These are phyloP conservation scores for Megalops atlanticus DNA, from an alignment of 2,113 vertebrate species.

Conservation along the genomic window DNA sequence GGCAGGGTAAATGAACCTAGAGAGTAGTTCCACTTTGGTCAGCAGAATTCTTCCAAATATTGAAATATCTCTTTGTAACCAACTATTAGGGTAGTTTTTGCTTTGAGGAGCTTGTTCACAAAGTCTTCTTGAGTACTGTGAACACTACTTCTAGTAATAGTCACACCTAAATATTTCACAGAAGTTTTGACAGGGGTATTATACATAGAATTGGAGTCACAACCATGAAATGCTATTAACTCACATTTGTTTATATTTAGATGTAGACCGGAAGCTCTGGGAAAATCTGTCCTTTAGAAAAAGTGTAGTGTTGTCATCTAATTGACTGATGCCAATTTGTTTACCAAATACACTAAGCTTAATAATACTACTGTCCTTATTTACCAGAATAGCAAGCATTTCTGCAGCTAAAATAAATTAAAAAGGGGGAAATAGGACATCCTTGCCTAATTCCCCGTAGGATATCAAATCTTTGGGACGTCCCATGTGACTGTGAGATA, in stretches of 20 bases:
- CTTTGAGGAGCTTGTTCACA: neutral
- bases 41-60: neutral
- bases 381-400: too few relatives aligned
- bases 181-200: neutral
- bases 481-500: too few relatives aligned
- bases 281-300: neutral
- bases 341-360: neutral
- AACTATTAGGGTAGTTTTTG: too few relatives aligned
- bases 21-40: neutral
- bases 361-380: too few relatives aligned
- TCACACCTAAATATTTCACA: neutral
- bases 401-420: too few relatives aligned
- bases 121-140: neutral
- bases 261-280: too few relatives aligned
- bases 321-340: neutral
- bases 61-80: slow-evolving; percentile 3
- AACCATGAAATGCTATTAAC: too few relatives aligned
- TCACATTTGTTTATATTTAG: neutral
- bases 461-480: too few relatives aligned
- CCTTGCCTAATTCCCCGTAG: too few relatives aligned
- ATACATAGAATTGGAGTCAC: too few relatives aligned
- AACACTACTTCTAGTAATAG: neutral
- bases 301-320: neutral
- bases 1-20: too few relatives aligned
- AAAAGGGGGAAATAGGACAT: too few relatives aligned